These are phyloP conservation scores for Myodes glareolus DNA, from an alignment of 2,113 vertebrate species.

Conservation along the genomic window DNA sequence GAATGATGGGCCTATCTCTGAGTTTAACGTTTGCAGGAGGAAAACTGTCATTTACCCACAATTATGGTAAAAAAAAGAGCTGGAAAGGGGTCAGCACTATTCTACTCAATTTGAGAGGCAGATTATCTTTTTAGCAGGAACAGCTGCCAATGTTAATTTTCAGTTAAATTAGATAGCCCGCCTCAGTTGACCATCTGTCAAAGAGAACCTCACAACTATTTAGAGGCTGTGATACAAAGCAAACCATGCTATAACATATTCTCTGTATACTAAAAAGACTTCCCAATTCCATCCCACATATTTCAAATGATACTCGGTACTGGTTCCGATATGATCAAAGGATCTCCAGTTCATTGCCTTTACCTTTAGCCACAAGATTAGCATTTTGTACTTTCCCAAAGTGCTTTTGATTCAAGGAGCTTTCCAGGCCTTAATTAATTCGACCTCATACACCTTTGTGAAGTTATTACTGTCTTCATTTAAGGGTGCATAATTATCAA, in stretches of 20 bases:
- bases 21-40: slow-evolving; percentile 57
- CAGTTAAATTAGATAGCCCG: slow-evolving; percentile 75
- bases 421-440: slow-evolving; percentile 60
- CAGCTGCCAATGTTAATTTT: slow-evolving; percentile 77
- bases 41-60: slow-evolving; percentile 71
- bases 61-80: slow-evolving; percentile 54
- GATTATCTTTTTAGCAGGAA: slow-evolving; percentile 74
- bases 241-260: slow-evolving; percentile 61
- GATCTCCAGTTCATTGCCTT: slow-evolving; percentile 40
- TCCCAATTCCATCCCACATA: slow-evolving; percentile 29
- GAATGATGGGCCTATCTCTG: slow-evolving; percentile 29
- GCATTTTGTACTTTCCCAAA: slow-evolving; percentile 48
- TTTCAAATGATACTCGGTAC: slow-evolving; percentile 63
- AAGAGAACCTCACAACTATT: slow-evolving; percentile 72
- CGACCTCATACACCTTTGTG: slow-evolving; percentile 13
- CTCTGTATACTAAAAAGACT: slow-evolving; percentile 58
- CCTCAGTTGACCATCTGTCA: slow-evolving; percentile 78
- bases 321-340: slow-evolving; percentile 32
- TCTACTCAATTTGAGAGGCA: slow-evolving; percentile 73
- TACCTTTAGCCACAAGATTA: slow-evolving; percentile 54
- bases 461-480: slow-evolving; percentile 66
- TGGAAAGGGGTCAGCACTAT: slow-evolving; percentile 68
- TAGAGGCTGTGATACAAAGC: slow-evolving; percentile 65
- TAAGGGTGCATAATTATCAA: slow-evolving; percentile 56
- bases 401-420: slow-evolving; percentile 62